Evolutionary conservation across 2,888 invertebrate species (phyloP).

Genomic region (Tholera decimalis): DNA sequence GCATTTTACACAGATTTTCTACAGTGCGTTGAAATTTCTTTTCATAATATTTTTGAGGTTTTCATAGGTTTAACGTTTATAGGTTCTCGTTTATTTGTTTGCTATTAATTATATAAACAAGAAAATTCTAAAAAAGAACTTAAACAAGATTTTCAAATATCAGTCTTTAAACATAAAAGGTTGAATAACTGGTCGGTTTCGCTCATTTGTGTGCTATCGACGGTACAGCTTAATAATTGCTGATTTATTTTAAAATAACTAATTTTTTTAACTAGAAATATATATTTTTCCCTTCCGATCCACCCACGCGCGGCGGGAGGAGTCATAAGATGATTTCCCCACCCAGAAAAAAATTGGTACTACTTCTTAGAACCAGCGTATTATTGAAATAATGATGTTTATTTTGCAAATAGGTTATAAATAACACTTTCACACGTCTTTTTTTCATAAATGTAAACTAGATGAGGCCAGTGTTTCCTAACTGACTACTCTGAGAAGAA

Average conservation of each 20-base stretch:
- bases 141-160: slow-evolving; percentile 6
- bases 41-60: not conserved
- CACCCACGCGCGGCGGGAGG: too few species aligned
- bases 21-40: not conserved
- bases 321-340: too few species aligned
- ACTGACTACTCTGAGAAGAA: too few species aligned
- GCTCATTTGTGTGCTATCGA: not conserved
- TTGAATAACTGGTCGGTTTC: not conserved
- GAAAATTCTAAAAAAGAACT: slow-evolving; percentile 13
- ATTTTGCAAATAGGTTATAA: too few species aligned
- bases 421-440: too few species aligned
- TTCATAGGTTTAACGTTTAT: not conserved
- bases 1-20: not conserved
- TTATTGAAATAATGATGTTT: too few species aligned
- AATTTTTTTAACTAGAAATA: not conserved
- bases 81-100: slow-evolving; percentile 3
- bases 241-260: too few species aligned
- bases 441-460: too few species aligned
- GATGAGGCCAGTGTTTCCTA: too few species aligned
- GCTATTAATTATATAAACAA: not conserved
- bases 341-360: too few species aligned
- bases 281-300: too few species aligned
- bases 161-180: slow-evolving; percentile 4
- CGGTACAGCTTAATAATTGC: not conserved
- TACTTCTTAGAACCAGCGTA: too few species aligned